A percentile compares a stretch with the other conserved stretches of the same genome.
phyloP scores from a whole-genome alignment of 2,888 invertebrate species.

The Glaucopsyche alexis region DNA sequence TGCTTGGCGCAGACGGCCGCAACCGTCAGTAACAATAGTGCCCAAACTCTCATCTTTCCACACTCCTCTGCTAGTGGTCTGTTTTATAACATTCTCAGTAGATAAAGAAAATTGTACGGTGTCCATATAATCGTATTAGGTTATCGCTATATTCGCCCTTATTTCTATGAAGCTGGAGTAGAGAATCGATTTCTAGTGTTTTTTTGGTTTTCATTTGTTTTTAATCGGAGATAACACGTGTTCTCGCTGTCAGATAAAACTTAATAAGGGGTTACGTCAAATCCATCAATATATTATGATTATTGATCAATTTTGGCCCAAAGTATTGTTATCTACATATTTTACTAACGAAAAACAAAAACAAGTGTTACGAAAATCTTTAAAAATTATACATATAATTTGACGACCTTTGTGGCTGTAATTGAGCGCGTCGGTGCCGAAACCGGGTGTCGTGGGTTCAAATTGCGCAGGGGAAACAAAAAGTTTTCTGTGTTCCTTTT shows the following conservation, averaged over 20 bases:
- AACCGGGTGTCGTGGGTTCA: no score
- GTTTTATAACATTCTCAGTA: slow-evolving; percentile 26
- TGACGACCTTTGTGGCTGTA: no score
- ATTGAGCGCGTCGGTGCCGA: no score
- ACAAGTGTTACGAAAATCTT: no score
- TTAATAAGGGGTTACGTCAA: not conserved
- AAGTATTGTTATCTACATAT: no score
- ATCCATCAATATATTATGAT: no score
- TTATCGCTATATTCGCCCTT: not conserved
- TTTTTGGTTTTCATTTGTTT: not conserved
- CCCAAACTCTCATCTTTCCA: slow-evolving; percentile 22
- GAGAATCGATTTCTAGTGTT: not conserved
- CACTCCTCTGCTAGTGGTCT: not conserved
- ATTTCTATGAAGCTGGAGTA: not conserved
- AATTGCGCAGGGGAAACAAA: no score
- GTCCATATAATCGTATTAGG: not conserved
- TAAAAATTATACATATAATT: no score
- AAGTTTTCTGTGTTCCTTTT: no score
- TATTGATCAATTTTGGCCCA: no score
- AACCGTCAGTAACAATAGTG: slow-evolving; percentile 47
- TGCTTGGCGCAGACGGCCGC: slow-evolving; percentile 58
- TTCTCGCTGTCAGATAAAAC: not conserved
- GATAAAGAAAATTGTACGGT: slow-evolving; percentile 18
- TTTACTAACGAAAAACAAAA: no score
- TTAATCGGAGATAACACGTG: not conserved